Percentiles rank a stretch among this genome's conserved stretches.
Conservation (phyloP, 2,113 vertebrate genomes). For the Bambusicola thoracicus region DNA sequence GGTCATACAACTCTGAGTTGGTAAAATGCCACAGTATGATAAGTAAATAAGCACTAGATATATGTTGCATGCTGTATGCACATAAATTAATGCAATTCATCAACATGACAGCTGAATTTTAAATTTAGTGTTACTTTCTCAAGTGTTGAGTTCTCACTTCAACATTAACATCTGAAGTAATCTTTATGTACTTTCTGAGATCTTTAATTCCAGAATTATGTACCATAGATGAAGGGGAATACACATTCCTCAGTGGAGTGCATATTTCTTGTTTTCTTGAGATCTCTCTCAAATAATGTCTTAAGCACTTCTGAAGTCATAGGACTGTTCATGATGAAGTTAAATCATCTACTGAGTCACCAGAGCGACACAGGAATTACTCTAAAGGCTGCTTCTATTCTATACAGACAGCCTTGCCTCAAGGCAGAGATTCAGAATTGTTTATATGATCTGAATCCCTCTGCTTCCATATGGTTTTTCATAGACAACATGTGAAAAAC, state of each 20-base stretch:
- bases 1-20: not conserved
- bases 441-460: not conserved
- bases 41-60: not conserved
- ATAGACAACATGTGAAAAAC: not conserved
- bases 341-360: not conserved
- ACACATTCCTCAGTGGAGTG: not conserved
- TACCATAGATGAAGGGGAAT: not conserved
- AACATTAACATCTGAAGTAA: not conserved
- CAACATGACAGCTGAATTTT: slow-evolving; percentile 43
- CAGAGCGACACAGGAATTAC: not conserved
- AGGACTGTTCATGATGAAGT: slow-evolving; percentile 7
- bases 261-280: not conserved
- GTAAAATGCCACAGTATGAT: not conserved
- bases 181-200: not conserved
- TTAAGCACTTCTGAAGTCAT: not conserved
- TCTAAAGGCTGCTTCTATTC: not conserved
- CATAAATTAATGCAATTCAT: slow-evolving; percentile 42
- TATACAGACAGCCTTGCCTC: not conserved
- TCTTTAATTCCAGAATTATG: slow-evolving; percentile 19
- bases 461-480: not conserved
- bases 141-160: not conserved
- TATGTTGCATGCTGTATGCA: not conserved
- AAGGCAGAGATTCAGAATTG: not conserved
- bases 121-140: not conserved
- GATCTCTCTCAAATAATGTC: not conserved